Base-by-base conservation (phyloP, 2,888 invertebrate species). In the Pherbina coryleti region DNA sequence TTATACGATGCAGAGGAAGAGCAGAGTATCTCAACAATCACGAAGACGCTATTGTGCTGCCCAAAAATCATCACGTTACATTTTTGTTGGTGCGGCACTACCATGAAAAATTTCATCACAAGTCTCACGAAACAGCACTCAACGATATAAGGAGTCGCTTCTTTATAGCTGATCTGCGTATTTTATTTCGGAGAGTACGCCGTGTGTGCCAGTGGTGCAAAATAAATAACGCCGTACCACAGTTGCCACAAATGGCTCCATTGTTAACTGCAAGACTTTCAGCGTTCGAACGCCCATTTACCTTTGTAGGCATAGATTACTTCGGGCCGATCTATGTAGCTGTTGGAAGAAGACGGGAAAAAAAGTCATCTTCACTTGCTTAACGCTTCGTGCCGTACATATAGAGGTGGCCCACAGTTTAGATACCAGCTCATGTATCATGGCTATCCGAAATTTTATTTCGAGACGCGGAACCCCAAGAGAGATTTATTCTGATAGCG, bases 351-450 rank as follows among this genome's bases (percentile, higher is more conserved):
- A 76, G 76, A 5, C 66, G 69, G 5, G 80, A 82, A 55, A 83
- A 83, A n/a, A 75, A 78, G 53, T 83, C 79, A 62, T 80, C 62
- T 81, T 82, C 51, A 82, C 81, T 0, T 82, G 81, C 62, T 57
- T 82, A 9, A 79, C 80, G 11, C 44, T 79, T 17, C 77, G 79
- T 11, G 80, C 76, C 0, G 64, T 79, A 3, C 77, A 80, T 37
- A 76, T 81, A 0, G 79, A 81, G 34, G 62, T 80, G 37, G 80
- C 81, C 2, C 79, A 79, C 22, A 80, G 77, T 60, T 71, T 80
- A 5, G 79, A 78, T 22, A 76, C 78, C 8, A 67, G 74, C 11
- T 79, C 76, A 25, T 74, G 70, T 19, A 57, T 80, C 19, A 79
- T 79, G 76, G 75, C 73, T 34, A 75, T 80, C 49, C 25, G 74